A percentile compares a stretch with the other conserved stretches of the same genome.
phyloP scores from a whole-genome alignment of 2,113 vertebrate genomes.

The Salminus brasiliensis region DNA sequence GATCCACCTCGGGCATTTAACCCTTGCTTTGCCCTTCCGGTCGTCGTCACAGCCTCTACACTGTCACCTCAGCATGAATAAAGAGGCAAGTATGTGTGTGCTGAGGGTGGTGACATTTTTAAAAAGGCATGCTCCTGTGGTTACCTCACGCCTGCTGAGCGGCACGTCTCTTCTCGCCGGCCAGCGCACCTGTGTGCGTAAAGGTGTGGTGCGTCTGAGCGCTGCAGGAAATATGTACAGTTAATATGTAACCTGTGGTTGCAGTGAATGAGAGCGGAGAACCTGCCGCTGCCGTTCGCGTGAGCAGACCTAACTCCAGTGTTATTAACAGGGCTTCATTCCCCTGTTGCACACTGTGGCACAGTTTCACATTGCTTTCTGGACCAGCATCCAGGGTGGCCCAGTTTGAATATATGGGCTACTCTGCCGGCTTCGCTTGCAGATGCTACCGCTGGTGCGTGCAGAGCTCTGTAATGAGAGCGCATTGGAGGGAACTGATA shows the following conservation, averaged over 20 bases:
- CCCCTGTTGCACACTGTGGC: slow-evolving; percentile 2
- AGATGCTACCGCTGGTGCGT: not conserved
- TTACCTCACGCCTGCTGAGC: not conserved
- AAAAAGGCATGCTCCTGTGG: not conserved
- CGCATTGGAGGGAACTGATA: not conserved
- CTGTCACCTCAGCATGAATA: not conserved
- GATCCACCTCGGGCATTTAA: slow-evolving; percentile 23
- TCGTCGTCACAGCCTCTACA: not conserved
- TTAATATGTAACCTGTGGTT: not conserved
- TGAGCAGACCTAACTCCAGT: not conserved
- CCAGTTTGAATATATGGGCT: slow-evolving; percentile 39
- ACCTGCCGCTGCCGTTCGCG: not conserved
- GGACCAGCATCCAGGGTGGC: slow-evolving; percentile 6
- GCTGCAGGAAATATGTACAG: no score
- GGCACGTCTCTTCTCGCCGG: not conserved
- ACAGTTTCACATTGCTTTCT: slow-evolving; percentile 23
- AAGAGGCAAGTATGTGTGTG: not conserved
- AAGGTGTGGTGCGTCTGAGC: no score
- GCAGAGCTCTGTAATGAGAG: not conserved
- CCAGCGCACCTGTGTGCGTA: not conserved
- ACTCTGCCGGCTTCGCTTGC: not conserved
- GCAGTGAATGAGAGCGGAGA: not conserved
- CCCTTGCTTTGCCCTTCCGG: not conserved
- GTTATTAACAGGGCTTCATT: not conserved
- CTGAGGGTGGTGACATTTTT: slow-evolving; percentile 5